Percentiles rank a stretch among this genome's conserved stretches.
phyloP scores from a whole-genome alignment of 2,113 vertebrate species.

The Chloebia gouldiae region DNA sequence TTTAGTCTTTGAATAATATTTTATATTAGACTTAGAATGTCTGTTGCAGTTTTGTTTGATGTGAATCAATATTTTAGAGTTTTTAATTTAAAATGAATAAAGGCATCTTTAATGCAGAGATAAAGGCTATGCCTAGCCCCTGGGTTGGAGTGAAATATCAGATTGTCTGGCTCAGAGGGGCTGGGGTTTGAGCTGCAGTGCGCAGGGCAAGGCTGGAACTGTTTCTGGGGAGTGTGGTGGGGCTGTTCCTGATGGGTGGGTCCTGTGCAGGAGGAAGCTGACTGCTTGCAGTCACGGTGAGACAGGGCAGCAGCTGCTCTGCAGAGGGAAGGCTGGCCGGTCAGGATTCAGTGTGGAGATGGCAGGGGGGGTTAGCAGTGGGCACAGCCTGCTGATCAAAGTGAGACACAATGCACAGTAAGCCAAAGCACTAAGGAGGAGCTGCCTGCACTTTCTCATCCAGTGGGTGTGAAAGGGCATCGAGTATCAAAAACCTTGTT shows the following conservation, averaged over 20 bases:
- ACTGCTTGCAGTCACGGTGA: rapidly evolving
- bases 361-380: background rate
- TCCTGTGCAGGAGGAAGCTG: background rate
- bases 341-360: background rate
- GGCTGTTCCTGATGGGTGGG: background rate
- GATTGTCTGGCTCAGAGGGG: background rate
- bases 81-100: background rate
- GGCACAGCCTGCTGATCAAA: background rate
- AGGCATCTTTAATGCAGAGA: background rate
- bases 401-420: background rate
- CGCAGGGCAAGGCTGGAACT: background rate
- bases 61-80: background rate
- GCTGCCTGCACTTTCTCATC: background rate
- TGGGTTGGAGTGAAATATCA: background rate
- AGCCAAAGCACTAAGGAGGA: background rate
- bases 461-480: background rate
- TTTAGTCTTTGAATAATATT: background rate
- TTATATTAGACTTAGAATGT: background rate
- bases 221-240: background rate
- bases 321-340: background rate
- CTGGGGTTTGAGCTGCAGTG: background rate
- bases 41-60: background rate
- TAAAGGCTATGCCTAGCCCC: background rate
- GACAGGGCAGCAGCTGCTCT: background rate
- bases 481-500: background rate